A percentile compares a stretch with the other conserved stretches of the same genome.
Conservation (phyloP, 2,888 invertebrate species). For the Philereme transversata region DNA sequence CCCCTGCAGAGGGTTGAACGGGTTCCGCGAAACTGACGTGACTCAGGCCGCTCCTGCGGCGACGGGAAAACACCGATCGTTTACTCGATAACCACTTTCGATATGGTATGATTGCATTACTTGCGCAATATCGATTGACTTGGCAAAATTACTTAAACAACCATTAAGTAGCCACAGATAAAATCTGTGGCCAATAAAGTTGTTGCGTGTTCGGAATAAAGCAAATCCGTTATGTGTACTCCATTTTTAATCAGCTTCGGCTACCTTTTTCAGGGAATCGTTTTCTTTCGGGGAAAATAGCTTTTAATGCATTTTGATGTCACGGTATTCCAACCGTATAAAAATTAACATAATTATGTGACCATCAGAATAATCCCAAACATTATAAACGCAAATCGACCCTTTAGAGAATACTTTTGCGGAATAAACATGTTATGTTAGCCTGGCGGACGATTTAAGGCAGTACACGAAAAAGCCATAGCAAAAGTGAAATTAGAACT, state of each 20-base stretch:
- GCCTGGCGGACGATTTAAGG: slow-evolving; percentile 19
- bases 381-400: slow-evolving; percentile 44
- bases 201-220: slow-evolving; percentile 35
- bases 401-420: slow-evolving; percentile 15
- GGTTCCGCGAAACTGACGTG: slow-evolving; percentile 75
- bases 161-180: slow-evolving; percentile 43
- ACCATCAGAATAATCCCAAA: slow-evolving; percentile 48
- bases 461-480: slow-evolving; percentile 29
- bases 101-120: slow-evolving; percentile 59
- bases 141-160: slow-evolving; percentile 51
- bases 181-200: slow-evolving; percentile 45
- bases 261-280: slow-evolving; percentile 20
- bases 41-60: slow-evolving; percentile 63
- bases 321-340: slow-evolving; percentile 17
- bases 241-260: slow-evolving; percentile 28
- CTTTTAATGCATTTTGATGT: slow-evolving; percentile 30
- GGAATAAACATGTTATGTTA: slow-evolving; percentile 21
- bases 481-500: slow-evolving; percentile 65
- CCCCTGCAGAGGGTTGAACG: slow-evolving; percentile 70
- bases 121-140: slow-evolving; percentile 53
- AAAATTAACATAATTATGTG: slow-evolving; percentile 40
- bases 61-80: slow-evolving; percentile 71
- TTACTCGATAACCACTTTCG: slow-evolving; percentile 63
- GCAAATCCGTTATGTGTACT: slow-evolving; percentile 24
- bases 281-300: slow-evolving; percentile 24